A percentile compares a stretch with the other conserved stretches of the same genome.
Conservation (phyloP, 2,797 vertebrate species). For the Ptychobarbus kaznakovi region DNA sequence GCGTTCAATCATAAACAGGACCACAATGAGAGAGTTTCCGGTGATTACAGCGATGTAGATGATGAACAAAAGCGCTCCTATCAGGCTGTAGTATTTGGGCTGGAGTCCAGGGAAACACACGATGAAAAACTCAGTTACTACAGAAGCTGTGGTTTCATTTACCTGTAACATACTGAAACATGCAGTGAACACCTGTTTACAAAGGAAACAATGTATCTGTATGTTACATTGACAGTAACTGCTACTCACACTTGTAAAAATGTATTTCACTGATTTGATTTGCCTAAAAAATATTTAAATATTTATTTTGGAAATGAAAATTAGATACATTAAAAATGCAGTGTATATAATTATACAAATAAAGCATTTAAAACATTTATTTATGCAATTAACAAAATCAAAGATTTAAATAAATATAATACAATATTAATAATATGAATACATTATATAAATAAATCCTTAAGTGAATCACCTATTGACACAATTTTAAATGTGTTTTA, state of each 20-base stretch:
- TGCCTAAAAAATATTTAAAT: too few species aligned
- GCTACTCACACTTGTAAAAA: too few species aligned
- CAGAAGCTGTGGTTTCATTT: slow-evolving; percentile 11
- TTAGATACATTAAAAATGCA: too few species aligned
- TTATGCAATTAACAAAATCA: too few species aligned
- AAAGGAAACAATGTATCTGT: neutral
- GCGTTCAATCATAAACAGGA: slow-evolving; percentile 65
- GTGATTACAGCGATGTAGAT: slow-evolving; percentile 64
- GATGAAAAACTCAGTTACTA: slow-evolving; percentile 69
- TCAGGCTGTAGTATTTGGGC: slow-evolving; percentile 54
- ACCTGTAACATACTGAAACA: slow-evolving; percentile 34
- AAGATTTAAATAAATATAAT: too few species aligned
- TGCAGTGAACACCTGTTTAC: neutral
- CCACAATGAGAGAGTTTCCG: slow-evolving; percentile 69
- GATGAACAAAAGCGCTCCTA: slow-evolving; percentile 62
- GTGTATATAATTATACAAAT: too few species aligned
- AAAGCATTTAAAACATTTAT: too few species aligned
- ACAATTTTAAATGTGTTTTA: too few species aligned
- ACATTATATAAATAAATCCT: too few species aligned
- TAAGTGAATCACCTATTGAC: too few species aligned
- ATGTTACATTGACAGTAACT: neutral
- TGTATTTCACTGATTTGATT: neutral
- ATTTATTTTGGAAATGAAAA: too few species aligned
- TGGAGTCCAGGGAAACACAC: slow-evolving; percentile 71
- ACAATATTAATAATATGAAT: too few species aligned